These are phyloP conservation scores for Lytechinus pictus DNA, from an alignment of 35 echinoderm and acorn worm genomes.

Conservation along the genomic window DNA sequence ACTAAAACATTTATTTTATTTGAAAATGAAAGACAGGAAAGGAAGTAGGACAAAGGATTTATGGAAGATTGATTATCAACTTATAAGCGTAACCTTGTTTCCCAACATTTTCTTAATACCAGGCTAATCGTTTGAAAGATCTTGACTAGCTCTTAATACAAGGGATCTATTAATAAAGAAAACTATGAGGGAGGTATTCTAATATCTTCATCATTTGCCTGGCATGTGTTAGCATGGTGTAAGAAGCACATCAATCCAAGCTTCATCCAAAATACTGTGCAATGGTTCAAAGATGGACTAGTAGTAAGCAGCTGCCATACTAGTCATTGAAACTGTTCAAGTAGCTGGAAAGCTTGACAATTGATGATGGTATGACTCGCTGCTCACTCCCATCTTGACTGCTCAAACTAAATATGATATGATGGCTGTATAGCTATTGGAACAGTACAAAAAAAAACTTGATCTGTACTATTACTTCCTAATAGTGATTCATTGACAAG, in stretches of 20 bases:
- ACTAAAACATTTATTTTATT: not conserved
- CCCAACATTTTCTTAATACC: conserved; percentile 5
- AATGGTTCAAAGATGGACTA: conserved; percentile 23
- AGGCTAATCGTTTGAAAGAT: conserved; percentile 3
- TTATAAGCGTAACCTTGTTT: not conserved
- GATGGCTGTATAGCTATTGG: not conserved
- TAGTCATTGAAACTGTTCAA: conserved; percentile 34
- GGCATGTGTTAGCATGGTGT: not conserved
- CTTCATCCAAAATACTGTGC: not conserved
- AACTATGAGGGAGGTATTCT: conserved; percentile 38
- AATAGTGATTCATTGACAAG: not conserved
- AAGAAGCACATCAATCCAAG: conserved; percentile 22
- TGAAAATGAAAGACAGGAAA: not conserved
- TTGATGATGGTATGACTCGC: conserved; percentile 3
- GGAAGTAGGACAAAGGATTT: conserved; percentile 18
- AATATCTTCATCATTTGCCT: conserved; percentile 23
- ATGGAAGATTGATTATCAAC: conserved; percentile 19
- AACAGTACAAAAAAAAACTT: not conserved
- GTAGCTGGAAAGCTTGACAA: conserved; percentile 31
- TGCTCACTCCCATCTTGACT: not conserved
- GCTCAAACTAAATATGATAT: not conserved
- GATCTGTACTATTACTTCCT: not conserved
- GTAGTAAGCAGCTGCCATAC: conserved; percentile 1
- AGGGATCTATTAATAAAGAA: conserved; percentile 33
- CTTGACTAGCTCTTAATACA: not conserved